phyloP scores from a whole-genome alignment of 2,888 invertebrate genomes.

The Thymelicus acteon region DNA sequence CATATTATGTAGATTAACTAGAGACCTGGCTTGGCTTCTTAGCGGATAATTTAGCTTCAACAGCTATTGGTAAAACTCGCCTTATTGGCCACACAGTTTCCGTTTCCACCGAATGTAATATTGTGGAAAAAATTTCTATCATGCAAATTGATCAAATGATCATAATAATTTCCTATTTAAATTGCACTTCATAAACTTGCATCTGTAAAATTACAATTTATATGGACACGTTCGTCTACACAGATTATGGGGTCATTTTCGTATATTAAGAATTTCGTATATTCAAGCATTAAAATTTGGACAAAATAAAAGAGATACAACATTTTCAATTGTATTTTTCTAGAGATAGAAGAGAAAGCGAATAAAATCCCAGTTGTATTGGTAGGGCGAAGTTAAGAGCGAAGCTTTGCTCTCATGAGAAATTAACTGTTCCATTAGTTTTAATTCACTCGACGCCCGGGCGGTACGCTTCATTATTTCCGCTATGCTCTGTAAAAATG shows the following conservation, averaged over 20 bases:
- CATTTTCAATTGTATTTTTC: slow-evolving; percentile 34
- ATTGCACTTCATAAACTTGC: too few relatives aligned
- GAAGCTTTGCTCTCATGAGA: slow-evolving; percentile 80
- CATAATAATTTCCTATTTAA: too few relatives aligned
- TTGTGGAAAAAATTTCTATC: too few relatives aligned
- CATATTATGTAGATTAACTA: not conserved
- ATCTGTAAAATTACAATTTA: too few relatives aligned
- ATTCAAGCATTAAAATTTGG: slow-evolving; percentile 1
- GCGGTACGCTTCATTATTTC: slow-evolving; percentile 73
- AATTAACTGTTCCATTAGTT: slow-evolving; percentile 84
- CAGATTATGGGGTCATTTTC: too few relatives aligned
- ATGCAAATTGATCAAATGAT: too few relatives aligned
- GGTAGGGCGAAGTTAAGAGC: slow-evolving; percentile 56
- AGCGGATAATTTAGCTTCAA: not conserved
- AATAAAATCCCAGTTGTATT: slow-evolving; percentile 54
- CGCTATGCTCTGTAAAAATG: slow-evolving; percentile 72
- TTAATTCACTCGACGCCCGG: slow-evolving; percentile 78
- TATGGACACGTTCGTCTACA: too few relatives aligned
- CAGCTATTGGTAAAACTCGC: not conserved
- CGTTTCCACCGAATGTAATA: too few relatives aligned
- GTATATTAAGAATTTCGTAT: too few relatives aligned
- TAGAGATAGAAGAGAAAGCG: slow-evolving; percentile 38
- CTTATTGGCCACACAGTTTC: not conserved
- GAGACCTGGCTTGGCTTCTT: not conserved
- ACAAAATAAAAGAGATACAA: slow-evolving; percentile 25